Percentiles rank a stretch among this genome's conserved stretches.
Conservation (phyloP, 2,888 invertebrate species). For the Agapetus fuscipes region DNA sequence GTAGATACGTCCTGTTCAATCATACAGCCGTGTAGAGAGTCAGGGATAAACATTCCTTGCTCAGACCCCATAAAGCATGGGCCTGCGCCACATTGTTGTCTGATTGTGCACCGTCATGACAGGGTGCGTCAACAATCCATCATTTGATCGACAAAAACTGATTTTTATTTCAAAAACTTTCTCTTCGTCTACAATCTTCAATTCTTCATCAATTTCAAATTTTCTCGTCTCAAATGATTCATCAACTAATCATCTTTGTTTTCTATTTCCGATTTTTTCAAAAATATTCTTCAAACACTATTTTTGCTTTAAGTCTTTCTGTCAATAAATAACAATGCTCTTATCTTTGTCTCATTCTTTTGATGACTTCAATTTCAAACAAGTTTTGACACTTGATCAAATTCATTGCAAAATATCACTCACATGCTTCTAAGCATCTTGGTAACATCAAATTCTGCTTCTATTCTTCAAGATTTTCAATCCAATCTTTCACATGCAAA, state of each 20-base stretch:
- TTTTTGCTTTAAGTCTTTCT: not conserved
- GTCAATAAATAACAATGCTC: not conserved
- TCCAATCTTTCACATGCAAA: too few species aligned
- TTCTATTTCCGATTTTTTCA: not conserved
- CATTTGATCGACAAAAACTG: not conserved
- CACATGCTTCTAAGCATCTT: too few species aligned
- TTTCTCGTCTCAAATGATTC: too few species aligned
- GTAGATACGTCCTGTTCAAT: constrained; percentile 92
- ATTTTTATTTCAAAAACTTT: not conserved
- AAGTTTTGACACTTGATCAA: too few species aligned
- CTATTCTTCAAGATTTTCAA: too few species aligned
- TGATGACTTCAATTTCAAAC: too few species aligned
- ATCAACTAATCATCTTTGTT: not conserved
- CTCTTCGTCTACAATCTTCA: not conserved
- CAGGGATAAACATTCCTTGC: constrained; percentile 81
- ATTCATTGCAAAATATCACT: too few species aligned
- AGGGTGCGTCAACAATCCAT: not conserved
- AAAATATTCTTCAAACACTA: not conserved
- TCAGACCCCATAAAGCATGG: constrained; percentile 12
- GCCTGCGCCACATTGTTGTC: constrained; percentile 4
- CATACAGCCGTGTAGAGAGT: constrained; percentile 89
- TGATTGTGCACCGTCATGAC: not conserved
- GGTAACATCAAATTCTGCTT: too few species aligned
- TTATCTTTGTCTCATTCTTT: not conserved
- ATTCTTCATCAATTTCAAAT: not conserved